Base-by-base conservation (phyloP, 1,140 invertebrate genomes). In the Himalopsyche phryganea region DNA sequence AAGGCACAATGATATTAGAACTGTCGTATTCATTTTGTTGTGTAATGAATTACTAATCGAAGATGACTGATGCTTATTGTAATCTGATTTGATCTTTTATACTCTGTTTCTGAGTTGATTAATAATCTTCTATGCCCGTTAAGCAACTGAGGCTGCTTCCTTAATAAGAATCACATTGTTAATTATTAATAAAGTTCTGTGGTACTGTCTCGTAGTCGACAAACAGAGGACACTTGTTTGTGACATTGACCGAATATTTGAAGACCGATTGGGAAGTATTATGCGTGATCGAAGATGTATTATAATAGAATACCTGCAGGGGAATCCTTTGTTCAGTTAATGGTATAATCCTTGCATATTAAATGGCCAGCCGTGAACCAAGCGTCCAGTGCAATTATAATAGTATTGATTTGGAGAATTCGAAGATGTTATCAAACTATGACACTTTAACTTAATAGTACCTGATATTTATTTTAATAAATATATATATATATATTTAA, bases 1-100 rank as follows among this genome's bases (percentile, higher is more conserved):
- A 11, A 53, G 4, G 10, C 40, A 53, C 20, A 53, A n/a, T 6
- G 32, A 11, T 4, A 53, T 1, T 11, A 53, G 7, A 45, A 53
- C 23, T 32, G 10, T 14, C n/a, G n/a, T 28, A 19, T 53, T 45
- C 42, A 45, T 53, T 28, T 53, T 53, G 3, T 44, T 7, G 18
- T 20, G 19, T 46, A 41, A 53, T 53, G 23, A 46, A 33, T 23
- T 53, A 7, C 33, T 3, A 35, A 1, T 35, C 14, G 19, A 17
- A 46, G 14, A 46, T 53, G 14, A 17, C 20, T 32, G 20, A 41
- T 53, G 19, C 35, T 32, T 46, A 44, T 45, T 17, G 33, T 45
- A 9, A 19, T 53, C 18, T 46, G 10, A 20, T 1, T 40, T 11
- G 4, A 4, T 40, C 38, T 13, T 13, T 40, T 15, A 15, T 40